Evolutionary conservation across 1,140 invertebrate genomes (phyloP), one percentile per base, ranked within the genome.

Genomic region (Laodelphax striatellus): DNA sequence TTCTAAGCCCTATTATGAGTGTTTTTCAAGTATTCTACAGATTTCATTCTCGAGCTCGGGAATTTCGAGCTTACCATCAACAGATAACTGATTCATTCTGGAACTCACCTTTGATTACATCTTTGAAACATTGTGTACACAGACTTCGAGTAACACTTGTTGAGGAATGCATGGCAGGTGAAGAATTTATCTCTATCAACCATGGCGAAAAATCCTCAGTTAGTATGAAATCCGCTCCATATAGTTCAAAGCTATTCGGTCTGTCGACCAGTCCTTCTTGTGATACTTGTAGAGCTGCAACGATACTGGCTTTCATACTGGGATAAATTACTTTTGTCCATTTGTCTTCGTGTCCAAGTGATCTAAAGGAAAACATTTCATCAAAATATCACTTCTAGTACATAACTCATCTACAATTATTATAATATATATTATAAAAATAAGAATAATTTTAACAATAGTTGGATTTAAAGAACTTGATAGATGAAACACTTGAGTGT

Each of bases 181-280:
- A 91, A 11, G 89, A 94, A 71, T 97, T 96, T 62, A 97, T 95
- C 72, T 97, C 94, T 63, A 97, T 89, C 0, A 96, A 75, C 90
- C 91, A 95, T 0, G 92, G 90, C 52, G 82, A 84, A 65, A 88
- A 90, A 71, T 94, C 90, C 60, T 93, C 88, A 53, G 87, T 87
- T 14, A 83, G 65, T 86, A 96, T 93, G 70, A 95, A 96, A 74
- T 96, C 93, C 1, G 92, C 92, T 50, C 93, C 93, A 66, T 92
- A 95, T 5, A 96, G 73, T 72, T 96, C 92, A 73, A 94, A 97
- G 56, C 87, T 89, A 65, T 93, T 93, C 66, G 85, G 87, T 53
- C 90, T 77, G 24, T 87, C 80, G 68, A 94, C 90, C 81, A 95
- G 90, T 0, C 81, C 79, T 44, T 90, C 87, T 67, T 95, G 92